Evolutionary conservation across 2,888 invertebrate genomes (phyloP), one percentile per base, ranked within the genome.

Genomic region (Amaurobius ferox): DNA sequence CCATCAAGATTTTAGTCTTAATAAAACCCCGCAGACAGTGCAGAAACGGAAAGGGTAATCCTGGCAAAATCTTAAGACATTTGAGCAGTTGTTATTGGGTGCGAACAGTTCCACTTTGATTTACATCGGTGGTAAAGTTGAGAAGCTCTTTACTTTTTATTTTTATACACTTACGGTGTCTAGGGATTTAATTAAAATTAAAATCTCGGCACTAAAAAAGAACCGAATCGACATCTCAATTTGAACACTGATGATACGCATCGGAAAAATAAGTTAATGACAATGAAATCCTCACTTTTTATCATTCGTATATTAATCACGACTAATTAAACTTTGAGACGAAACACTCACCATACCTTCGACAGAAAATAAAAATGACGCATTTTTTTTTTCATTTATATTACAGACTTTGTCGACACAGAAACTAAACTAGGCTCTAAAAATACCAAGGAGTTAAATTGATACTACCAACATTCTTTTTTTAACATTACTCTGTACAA

Each of bases 381-480:
- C 28, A 11, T 72, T 40, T 61, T 70, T 73, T 66, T 40, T 70
- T 77, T 70, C 40, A 76, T 71, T 64, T 62, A 73, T 67, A 79
- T 85, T 79, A 77, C 77, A 85, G 40, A 72, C 26, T 67, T 32
- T 66, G 55, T 86, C 61, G 73, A 86, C 85, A 85, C 67, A n/a
- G 67, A 68, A 79, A 76, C 87, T 87, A 87, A 81, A 73, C 77
- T 81, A 78, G 72, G 72, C 64, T 78, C 76, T 80, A 76, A 76
- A 55, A 55, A 74, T 72, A 74, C 66, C 77, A 72, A 85, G 76
- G 73, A 81, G n/a, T 70, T 62, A 68, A 79, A 71, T 86, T 71
- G 71, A 70, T 71, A 68, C 87, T 80, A 87, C 67, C 32, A 87
- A 87, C 81, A 78, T 78, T 87, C 80, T 80, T 78, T n/a, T n/a